Base-by-base conservation (phyloP, 2,113 vertebrate genomes). In the Donacobius atricapilla region DNA sequence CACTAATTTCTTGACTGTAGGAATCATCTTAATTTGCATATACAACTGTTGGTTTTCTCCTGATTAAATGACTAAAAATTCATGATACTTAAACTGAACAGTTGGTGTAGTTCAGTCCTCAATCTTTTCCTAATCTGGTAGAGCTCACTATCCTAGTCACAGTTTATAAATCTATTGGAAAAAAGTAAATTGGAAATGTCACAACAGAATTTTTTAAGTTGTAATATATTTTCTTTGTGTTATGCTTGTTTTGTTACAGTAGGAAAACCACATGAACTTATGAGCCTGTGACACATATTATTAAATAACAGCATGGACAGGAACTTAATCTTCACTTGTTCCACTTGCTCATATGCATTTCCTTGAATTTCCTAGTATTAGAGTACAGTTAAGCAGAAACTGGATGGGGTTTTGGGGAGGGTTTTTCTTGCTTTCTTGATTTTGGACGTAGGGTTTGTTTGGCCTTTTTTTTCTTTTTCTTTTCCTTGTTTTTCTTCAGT, bases 391-490 rank as follows among this genome's bases (percentile, higher is more conserved):
- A 31, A 69, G 11, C 42, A 54, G 6, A 60, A 65, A 47, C 18
- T 33, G 8, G 3, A 25, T 48, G 13, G 6, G 3, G 0, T 68
- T 56, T 68, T 7, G 7, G 11, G 27, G 8, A 33, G 2, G 2
- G 5, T 15, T 66, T 85, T 81, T 1, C 1, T 50, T 86, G 2
- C 11, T 40, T 76, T 17, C 24, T 42, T 58, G 21, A 33, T 70
- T 79, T 64, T 22, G 13, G 31, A 10, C 2, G 1, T 6, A 0
- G 3, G 2, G 1, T 11, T 63, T 48, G 10, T 24, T 40, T 31
- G 4, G 28, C 5, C 1, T 30, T 53, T 50, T 15, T 4, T 13
- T 63, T 17, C 14, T n/a, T 9, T 37, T 8, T 5, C 9, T 31
- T 5, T 71, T 25, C 3, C 15, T 1, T 63, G 5, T 42, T 66